These are phyloP conservation scores for Hypomecis atomaria DNA, from an alignment of 2,888 invertebrate species.

Conservation along the genomic window DNA sequence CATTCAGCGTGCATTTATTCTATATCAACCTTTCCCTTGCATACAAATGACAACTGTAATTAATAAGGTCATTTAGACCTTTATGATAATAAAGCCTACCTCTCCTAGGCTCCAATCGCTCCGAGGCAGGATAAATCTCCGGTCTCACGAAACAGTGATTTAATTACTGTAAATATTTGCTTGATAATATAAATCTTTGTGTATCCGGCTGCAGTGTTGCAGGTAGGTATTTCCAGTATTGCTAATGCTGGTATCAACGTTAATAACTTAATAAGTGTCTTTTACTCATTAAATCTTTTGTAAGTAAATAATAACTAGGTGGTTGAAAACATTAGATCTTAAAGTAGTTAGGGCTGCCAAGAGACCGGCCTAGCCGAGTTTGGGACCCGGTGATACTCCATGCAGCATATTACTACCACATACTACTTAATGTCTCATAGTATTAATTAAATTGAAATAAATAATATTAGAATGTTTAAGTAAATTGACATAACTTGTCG, in stretches of 20 bases:
- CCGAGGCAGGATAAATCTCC: slow-evolving; percentile 58
- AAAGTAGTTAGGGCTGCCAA: too few species aligned
- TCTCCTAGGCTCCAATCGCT: slow-evolving; percentile 56
- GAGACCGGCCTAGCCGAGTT: too few species aligned
- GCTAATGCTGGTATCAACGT: slow-evolving; percentile 12
- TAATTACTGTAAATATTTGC: slow-evolving; percentile 31
- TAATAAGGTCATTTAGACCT: slow-evolving; percentile 58
- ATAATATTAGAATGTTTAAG: too few species aligned
- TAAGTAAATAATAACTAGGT: too few species aligned
- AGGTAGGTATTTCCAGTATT: slow-evolving; percentile 11
- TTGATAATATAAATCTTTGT: slow-evolving; percentile 27
- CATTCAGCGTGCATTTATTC: too few species aligned
- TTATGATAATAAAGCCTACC: slow-evolving; percentile 56
- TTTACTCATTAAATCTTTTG: not conserved
- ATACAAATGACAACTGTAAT: slow-evolving; percentile 21
- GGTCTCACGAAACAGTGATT: slow-evolving; percentile 54
- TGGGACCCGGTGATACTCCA: too few species aligned
- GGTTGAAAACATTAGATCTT: too few species aligned
- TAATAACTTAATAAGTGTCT: slow-evolving; percentile 13
- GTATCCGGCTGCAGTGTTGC: slow-evolving; percentile 24
- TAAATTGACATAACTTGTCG: too few species aligned
- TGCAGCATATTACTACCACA: too few species aligned
- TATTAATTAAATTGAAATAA: too few species aligned
- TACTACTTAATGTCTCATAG: too few species aligned
- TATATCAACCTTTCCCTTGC: slow-evolving; percentile 6